Percentiles rank a stretch among this genome's conserved stretches.
Evolutionary conservation across 2,113 vertebrate species (phyloP).

Genomic region (Echinops telfairi): DNA sequence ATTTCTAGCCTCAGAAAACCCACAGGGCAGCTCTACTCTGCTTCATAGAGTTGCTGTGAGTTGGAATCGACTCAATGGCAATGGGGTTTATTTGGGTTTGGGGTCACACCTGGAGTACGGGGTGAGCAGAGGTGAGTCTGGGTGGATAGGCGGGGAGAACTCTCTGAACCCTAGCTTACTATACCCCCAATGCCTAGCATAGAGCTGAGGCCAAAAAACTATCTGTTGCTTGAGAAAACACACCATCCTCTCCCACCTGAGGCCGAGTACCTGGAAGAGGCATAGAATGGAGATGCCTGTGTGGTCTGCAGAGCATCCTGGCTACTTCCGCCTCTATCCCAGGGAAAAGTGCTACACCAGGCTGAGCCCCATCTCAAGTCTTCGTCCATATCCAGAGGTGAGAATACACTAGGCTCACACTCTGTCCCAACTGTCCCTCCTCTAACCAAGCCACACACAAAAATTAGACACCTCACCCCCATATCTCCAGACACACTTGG

Average conservation of each 20-base stretch:
- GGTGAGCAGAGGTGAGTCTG: not conserved
- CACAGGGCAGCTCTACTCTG: too few relatives aligned
- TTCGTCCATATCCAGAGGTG: not conserved
- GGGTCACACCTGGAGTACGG: not conserved
- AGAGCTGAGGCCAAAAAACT: slow-evolving; percentile 28
- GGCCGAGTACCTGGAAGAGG: not conserved
- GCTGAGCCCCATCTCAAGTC: not conserved
- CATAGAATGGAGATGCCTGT: not conserved
- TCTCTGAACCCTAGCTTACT: not conserved
- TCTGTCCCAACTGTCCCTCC: not conserved
- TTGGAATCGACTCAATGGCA: too few relatives aligned
- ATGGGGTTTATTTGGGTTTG: too few relatives aligned
- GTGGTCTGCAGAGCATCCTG: not conserved
- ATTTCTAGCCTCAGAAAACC: too few relatives aligned
- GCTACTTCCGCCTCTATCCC: not conserved
- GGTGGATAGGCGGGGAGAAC: not conserved
- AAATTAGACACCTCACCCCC: not conserved
- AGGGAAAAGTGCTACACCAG: not conserved
- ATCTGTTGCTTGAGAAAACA: not conserved
- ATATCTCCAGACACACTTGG: not conserved
- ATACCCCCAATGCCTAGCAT: not conserved
- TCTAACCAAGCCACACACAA: slow-evolving; percentile 10
- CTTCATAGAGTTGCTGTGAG: too few relatives aligned
- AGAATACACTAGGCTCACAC: not conserved
- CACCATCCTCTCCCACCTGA: not conserved